A percentile compares a stretch with the other conserved stretches of the same genome.
Evolutionary conservation across 1,140 invertebrate genomes (phyloP).

Genomic region (Aphelinus atriplicis): DNA sequence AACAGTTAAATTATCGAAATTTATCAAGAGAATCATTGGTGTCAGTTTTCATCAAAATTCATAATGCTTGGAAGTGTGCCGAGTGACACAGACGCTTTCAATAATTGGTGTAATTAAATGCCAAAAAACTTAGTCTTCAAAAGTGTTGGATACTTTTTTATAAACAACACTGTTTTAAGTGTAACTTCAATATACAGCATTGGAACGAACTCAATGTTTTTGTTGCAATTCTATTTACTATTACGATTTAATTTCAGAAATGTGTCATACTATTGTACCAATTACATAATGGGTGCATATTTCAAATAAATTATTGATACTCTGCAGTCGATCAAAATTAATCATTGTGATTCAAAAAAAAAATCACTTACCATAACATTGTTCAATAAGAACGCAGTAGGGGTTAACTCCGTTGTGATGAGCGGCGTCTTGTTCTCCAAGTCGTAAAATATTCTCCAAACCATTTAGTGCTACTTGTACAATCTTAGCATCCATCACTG

Average conservation of each 20-base stretch:
- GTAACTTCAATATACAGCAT: too few relatives aligned
- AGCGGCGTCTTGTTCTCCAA: conserved; percentile 85
- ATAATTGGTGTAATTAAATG: too few relatives aligned
- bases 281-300: neutral
- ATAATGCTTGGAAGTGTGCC: too few relatives aligned
- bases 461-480: conserved; percentile 97
- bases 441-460: conserved; percentile 93
- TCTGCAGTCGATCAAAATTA: conserved; percentile 13
- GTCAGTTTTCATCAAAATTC: too few relatives aligned
- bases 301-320: neutral
- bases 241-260: neutral
- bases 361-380: conserved; percentile 86
- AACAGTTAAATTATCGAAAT: too few relatives aligned
- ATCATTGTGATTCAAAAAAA: conserved; percentile 10
- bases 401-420: conserved; percentile 82
- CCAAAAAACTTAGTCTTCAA: too few relatives aligned
- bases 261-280: too few relatives aligned
- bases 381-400: conserved; percentile 92
- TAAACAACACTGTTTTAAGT: too few relatives aligned
- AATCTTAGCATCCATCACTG: conserved; percentile 95
- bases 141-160: too few relatives aligned
- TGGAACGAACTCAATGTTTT: too few relatives aligned
- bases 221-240: neutral
- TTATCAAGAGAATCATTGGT: too few relatives aligned
- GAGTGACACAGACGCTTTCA: too few relatives aligned